These are phyloP conservation scores for Cepaea nemoralis DNA, from an alignment of 1,140 invertebrate species.

Conservation along the genomic window DNA sequence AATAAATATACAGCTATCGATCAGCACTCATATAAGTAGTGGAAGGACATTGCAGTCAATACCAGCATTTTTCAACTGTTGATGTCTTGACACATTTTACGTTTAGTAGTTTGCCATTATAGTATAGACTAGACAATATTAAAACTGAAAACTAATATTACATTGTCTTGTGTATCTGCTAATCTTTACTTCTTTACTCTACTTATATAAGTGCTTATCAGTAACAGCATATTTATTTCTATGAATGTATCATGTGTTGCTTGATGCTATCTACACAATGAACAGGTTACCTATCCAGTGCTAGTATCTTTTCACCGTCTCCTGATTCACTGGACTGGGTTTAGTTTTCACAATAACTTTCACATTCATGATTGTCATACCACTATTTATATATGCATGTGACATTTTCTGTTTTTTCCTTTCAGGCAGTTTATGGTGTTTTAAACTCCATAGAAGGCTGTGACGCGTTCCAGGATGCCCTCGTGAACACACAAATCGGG, in stretches of 20 bases:
- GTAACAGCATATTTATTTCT: neutral
- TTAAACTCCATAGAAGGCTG: constrained; percentile 96
- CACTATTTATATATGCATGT: constrained; percentile 2
- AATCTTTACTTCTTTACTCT: too few species aligned
- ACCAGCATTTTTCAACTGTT: too few species aligned
- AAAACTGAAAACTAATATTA: too few species aligned
- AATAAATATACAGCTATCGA: too few species aligned
- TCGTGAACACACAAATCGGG: constrained; percentile 80
- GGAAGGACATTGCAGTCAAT: too few species aligned
- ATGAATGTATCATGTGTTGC: neutral
- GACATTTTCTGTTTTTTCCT: neutral
- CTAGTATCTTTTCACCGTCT: neutral
- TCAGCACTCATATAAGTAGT: too few species aligned
- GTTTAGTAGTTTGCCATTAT: too few species aligned
- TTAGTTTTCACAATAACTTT: neutral
- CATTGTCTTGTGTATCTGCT: too few species aligned
- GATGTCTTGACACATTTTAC: too few species aligned
- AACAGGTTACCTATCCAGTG: neutral
- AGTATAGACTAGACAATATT: too few species aligned
- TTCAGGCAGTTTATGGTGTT: constrained; percentile 88
- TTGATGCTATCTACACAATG: neutral
- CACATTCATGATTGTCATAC: neutral
- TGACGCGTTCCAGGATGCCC: constrained; percentile 87
- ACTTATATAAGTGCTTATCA: too few species aligned
- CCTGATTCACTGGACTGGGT: neutral